Evolutionary conservation across 1,140 invertebrate species (phyloP), one percentile per base, ranked within the genome.

Genomic region (Pseudomyrmex sp.): DNA sequence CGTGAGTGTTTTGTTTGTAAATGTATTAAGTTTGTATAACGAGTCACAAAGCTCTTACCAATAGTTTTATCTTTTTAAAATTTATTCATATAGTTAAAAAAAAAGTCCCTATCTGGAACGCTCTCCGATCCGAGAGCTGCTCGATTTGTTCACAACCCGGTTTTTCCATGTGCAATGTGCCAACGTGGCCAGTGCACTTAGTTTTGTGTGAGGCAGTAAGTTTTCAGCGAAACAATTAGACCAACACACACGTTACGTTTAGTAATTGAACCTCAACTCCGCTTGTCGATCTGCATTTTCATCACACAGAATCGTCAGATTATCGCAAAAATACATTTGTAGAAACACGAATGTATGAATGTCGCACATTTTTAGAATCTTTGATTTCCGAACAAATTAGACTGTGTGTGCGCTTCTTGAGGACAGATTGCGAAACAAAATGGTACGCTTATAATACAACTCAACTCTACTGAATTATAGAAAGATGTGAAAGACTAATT

Each of bases 1-100:
- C 85, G 87, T 88, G 88, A 89, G 87, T 91, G 91, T 91, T 92
- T 87, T 89, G 85, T 92, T 90, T 90, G 90, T 91, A 90, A 84
- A 85, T 90, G 89, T 88, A 92, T 89, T 85, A 89, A 70, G 85
- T 91, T 92, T 92, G 89, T 90, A 90, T 86, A 88, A 86, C 46
- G 77, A 74, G 58, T 68, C 63, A 68, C 75, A 63, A 83, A 84
- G 52, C 26, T 86, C 59, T 61, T n/a, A 10, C 48, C 72, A 50
- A 50, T 8, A 26, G 61, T 46, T 77, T 89, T 85, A 50, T 83
- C 54, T 50, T 87, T 56, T 70, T 20, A 56, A 52, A 87, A 87
- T 74, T 56, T 82, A 58, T 68, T 68, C 74, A 66, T 82, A 88
- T 84, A 63, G 79, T 46, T 66, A 48, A 76, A 58, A 66, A 13